These are phyloP conservation scores for Helleia helle DNA, from an alignment of 2,888 invertebrate genomes.

Conservation along the genomic window DNA sequence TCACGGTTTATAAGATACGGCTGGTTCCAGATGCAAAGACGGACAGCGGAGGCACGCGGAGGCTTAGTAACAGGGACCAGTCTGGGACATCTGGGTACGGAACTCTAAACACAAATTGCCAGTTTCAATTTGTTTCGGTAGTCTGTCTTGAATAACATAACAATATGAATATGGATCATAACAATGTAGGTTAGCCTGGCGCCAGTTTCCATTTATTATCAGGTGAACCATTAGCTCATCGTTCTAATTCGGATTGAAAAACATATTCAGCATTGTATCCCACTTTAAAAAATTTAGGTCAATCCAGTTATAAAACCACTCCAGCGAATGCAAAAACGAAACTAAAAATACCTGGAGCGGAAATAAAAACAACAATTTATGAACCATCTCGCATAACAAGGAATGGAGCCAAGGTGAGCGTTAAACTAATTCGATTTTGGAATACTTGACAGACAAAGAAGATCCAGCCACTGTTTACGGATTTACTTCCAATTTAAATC, in stretches of 20 bases:
- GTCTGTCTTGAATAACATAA: no score
- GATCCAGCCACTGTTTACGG: not conserved
- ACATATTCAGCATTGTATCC: conserved; percentile 6
- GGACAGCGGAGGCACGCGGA: no score
- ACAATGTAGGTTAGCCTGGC: no score
- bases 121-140: no score
- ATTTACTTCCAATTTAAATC: no score
- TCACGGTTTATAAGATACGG: no score
- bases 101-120: no score
- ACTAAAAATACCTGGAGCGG: conserved; percentile 6
- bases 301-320: conserved; percentile 6
- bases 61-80: no score
- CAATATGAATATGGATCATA: no score
- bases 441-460: conserved; percentile 8
- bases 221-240: not conserved
- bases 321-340: not conserved
- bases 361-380: conserved; percentile 14
- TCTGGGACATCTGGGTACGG: no score
- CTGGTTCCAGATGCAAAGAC: no score
- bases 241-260: not conserved
- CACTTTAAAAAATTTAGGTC: not conserved
- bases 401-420: conserved; percentile 21
- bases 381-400: conserved; percentile 13
- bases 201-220: no score
- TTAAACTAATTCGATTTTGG: conserved; percentile 9